Base-by-base conservation (phyloP, 64 coral and sea anemone species). In the Actinia tenebrosa region DNA sequence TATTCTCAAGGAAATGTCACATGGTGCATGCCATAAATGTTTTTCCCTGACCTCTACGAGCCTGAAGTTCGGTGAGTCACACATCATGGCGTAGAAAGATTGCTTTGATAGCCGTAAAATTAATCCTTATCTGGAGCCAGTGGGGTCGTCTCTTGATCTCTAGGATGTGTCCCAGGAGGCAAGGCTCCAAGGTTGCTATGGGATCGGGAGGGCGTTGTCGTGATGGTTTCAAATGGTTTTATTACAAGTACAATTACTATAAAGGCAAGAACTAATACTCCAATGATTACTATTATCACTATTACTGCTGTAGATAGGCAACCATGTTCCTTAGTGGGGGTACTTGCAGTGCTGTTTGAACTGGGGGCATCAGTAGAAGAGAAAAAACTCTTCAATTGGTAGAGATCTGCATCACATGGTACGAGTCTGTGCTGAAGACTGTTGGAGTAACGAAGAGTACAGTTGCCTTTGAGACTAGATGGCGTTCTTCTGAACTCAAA, bases 381-480 rank as follows among this genome's bases (percentile, higher is more conserved):
- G 26, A 75, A 26, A 11, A 42, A 75, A 2, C 69, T 75, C 10
- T 75, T 75, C 26, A 75, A 14, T 15, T 75, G 22, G 25, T 37
- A 75, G 0, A 75, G 69, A 42, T 75, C 69, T 75, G 69, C 69
- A 75, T 43, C 69, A 42, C 69, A 75, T 75, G 27, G 13, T 25
- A 75, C n/a, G 42, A 75, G 22, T 13, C 14, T 42, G 26, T 30
- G 69, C 69, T 75, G 9, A 37, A 75, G 69, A 13, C 69, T 75
- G 69, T 75, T 75, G 69, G 69, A 75, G 69, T 75, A 9, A 30
- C 69, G 69, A 42, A 75, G 69, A 26, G 26, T 75, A 75, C 69
- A 75, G 69, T 75, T 75, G 69, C 69, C 69, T 3, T 42, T 18
- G 26, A 30, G n/a, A 75, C 25, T 16, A 30, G 25, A 75, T 6